These are phyloP conservation scores for Lithophane semibrunnea DNA, from an alignment of 2,888 invertebrate genomes.

Conservation along the genomic window DNA sequence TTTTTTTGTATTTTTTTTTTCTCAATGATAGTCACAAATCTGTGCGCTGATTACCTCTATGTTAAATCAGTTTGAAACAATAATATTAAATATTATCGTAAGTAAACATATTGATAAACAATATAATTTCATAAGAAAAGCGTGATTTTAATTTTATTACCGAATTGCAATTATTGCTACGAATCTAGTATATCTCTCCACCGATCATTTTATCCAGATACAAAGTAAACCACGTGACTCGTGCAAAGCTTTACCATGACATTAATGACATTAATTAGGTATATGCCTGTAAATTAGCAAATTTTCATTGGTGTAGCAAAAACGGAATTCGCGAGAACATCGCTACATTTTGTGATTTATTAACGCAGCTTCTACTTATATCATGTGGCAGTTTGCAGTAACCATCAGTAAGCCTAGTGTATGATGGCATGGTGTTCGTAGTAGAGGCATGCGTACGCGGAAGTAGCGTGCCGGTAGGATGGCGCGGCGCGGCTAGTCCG, in stretches of 20 bases:
- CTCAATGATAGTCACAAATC: not conserved
- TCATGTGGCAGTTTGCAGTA: not conserved
- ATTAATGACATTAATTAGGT: not conserved
- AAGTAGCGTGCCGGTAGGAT: constrained; percentile 59
- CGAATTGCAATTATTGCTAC: not conserved
- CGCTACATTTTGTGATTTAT: not conserved
- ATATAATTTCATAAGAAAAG: not conserved
- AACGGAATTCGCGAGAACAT: not conserved
- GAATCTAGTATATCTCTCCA: not conserved
- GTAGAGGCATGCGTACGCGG: constrained; percentile 56
- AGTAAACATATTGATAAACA: not conserved
- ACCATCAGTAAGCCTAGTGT: not conserved
- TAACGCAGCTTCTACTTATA: not conserved
- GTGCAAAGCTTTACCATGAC: too few species aligned
- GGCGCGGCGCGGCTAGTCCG: constrained; percentile 62
- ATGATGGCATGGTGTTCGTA: constrained; percentile 7
- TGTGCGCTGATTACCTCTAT: constrained; percentile 9
- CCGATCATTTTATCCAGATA: not conserved
- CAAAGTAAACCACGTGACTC: not conserved
- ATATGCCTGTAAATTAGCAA: not conserved
- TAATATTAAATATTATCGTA: not conserved
- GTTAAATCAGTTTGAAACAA: constrained; percentile 2
- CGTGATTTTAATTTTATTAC: not conserved
- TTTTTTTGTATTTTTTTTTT: not conserved
- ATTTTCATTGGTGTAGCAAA: not conserved